Percentiles rank a stretch among this genome's conserved stretches.
Evolutionary conservation across 2,797 vertebrate species (phyloP).

Genomic region (Pantherophis vulpinus): DNA sequence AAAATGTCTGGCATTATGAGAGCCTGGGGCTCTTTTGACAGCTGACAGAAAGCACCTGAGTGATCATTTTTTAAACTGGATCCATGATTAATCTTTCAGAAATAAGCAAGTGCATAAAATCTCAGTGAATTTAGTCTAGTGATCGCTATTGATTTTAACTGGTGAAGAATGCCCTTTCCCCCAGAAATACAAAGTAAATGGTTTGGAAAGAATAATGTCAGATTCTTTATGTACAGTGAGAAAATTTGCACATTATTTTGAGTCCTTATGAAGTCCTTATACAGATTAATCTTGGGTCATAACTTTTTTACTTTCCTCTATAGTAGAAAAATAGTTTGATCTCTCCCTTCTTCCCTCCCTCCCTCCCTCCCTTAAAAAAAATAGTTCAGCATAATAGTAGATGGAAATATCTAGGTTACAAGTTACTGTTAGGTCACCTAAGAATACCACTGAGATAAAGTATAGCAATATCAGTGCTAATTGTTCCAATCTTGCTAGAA

Average conservation of each 20-base stretch:
- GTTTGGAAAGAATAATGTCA: background rate
- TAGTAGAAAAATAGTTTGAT: too few relatives aligned
- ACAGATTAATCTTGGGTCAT: background rate
- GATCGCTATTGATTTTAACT: slow-evolving; percentile 43
- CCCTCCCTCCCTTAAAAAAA: too few relatives aligned
- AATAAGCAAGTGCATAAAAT: slow-evolving; percentile 25
- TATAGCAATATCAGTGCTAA: background rate
- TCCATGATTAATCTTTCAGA: slow-evolving; percentile 65
- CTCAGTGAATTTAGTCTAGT: slow-evolving; percentile 33
- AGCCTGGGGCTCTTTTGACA: slow-evolving; percentile 21
- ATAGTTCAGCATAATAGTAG: background rate
- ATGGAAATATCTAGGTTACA: background rate
- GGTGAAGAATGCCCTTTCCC: background rate
- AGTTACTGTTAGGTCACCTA: background rate
- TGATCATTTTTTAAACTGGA: slow-evolving; percentile 51
- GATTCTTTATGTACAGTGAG: slow-evolving; percentile 18
- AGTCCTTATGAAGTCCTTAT: slow-evolving; percentile 28
- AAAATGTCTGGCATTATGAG: slow-evolving; percentile 24
- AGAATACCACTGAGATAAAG: background rate
- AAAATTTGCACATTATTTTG: slow-evolving; percentile 22
- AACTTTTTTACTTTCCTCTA: background rate
- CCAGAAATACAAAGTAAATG: slow-evolving; percentile 28
- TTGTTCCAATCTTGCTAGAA: background rate
- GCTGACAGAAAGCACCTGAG: slow-evolving; percentile 20
- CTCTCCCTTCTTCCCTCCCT: background rate